Percentiles rank a stretch among this genome's conserved stretches.
phyloP scores from a whole-genome alignment of 2,797 vertebrate species.

The Xenentodon cancila region DNA sequence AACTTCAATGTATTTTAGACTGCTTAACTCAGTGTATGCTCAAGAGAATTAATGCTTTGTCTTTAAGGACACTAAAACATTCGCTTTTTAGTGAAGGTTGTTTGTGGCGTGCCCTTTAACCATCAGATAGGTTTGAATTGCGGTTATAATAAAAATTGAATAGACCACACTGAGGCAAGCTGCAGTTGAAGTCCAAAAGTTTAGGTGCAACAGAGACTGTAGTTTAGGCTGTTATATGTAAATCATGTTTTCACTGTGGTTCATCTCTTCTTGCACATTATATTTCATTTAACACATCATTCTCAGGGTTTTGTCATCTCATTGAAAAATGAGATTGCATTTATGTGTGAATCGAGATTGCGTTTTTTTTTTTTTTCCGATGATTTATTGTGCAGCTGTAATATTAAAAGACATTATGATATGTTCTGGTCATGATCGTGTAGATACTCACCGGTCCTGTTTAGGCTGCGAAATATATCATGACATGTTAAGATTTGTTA shows the following conservation, averaged over 20 bases:
- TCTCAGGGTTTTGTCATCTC: slow-evolving; percentile 5
- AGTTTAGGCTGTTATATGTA: slow-evolving; percentile 2
- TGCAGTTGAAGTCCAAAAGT: too few relatives aligned
- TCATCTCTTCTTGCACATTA: slow-evolving; percentile 5
- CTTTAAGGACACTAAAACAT: neutral
- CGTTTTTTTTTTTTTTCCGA: too few relatives aligned
- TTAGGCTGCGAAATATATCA: too few relatives aligned
- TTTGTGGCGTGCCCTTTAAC: neutral
- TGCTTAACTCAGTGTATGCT: neutral
- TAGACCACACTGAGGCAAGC: too few relatives aligned
- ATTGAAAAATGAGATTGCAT: neutral
- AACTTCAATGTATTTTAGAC: slow-evolving; percentile 7
- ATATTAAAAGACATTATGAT: too few relatives aligned
- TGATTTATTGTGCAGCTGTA: too few relatives aligned
- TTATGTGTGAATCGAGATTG: too few relatives aligned
- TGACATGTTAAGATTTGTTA: too few relatives aligned
- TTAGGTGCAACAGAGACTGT: neutral
- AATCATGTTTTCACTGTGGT: slow-evolving; percentile 15
- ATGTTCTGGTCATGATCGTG: too few relatives aligned
- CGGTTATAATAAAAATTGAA: neutral
- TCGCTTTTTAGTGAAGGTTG: neutral
- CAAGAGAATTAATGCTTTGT: neutral
- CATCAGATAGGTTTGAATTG: slow-evolving; percentile 8
- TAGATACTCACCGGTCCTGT: too few relatives aligned
- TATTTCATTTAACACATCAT: slow-evolving; percentile 7